Evolutionary conservation across 2,888 invertebrate species (phyloP), one percentile per base, ranked within the genome.

Genomic region (Caenorhabditis sp.): DNA sequence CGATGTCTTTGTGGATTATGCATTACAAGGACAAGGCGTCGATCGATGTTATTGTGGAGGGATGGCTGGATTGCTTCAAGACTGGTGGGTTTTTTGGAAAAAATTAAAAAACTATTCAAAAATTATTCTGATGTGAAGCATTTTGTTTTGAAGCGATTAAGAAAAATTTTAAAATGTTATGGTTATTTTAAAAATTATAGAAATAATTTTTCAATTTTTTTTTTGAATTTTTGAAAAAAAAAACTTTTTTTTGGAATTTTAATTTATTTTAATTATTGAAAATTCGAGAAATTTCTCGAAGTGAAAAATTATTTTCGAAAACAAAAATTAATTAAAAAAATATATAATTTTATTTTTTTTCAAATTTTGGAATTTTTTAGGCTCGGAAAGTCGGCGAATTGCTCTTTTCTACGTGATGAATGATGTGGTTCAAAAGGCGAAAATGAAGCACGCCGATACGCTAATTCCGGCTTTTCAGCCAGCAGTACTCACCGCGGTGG

Each of bases 401-500:
- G 97, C 96, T 18, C 96, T 97, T 90, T 96, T 99, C 95, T 99
- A 99, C 93, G 94, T 99, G 89, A 98, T 98, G 37, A 99, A 99
- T 94, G 99, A 99, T 94, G 97, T 99, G 22, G 97, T 99, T 89
- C 99, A 99, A 92, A 98, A 98, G 53, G 89, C 88, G 32, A 87
- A 87, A 61, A 79, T 84, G 55, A 89, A 91, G 74, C 83, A 88
- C 58, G 28, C 82, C 8, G 86, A 85, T 26, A 62, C 71, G 5
- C 35, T 87, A 13, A 81, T 85, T 20, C 74, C 83, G 24, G 80
- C 85, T 5, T 88, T 88, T 64, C 86, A 88, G 44, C 88, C 85
- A 6, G 83, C 85, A 8, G 85, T 84, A 9, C 61, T 85, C 11
- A 60, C 80, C n/a, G 85, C 84, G 9, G 82, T 88, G n/a, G 60